Evolutionary conservation across 2,113 vertebrate species (phyloP).

Genomic region (Spheniscus mendiculus): DNA sequence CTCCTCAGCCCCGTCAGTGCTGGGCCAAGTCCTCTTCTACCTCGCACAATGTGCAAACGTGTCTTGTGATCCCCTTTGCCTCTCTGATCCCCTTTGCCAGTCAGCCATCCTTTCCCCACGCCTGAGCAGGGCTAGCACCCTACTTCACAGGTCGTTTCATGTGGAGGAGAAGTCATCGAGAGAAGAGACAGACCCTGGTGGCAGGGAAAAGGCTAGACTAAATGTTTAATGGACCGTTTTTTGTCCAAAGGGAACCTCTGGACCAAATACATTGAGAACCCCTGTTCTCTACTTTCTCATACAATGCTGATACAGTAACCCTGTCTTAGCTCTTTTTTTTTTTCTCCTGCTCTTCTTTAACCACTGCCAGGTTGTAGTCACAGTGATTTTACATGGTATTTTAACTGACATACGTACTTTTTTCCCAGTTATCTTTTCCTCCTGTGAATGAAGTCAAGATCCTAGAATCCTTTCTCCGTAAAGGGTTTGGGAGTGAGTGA

Average conservation of each 20-base stretch:
- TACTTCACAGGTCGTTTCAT: neutral
- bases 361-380: neutral
- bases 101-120: neutral
- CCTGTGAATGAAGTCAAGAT: conserved; percentile 13
- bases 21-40: neutral
- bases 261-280: neutral
- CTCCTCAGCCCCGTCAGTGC: neutral
- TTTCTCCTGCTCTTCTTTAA: neutral
- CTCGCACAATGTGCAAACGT: neutral
- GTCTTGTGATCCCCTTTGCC: neutral
- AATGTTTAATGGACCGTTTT: neutral
- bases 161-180: neutral
- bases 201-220: neutral
- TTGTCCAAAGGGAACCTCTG: neutral
- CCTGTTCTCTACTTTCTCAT: neutral
- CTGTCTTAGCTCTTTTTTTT: neutral
- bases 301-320: neutral
- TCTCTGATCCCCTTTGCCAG: neutral
- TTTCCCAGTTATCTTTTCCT: neutral
- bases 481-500: neutral
- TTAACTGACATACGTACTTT: neutral
- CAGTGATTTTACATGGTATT: neutral
- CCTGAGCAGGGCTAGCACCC: neutral
- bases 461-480: neutral
- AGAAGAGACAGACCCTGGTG: neutral